Evolutionary conservation across 2,888 invertebrate genomes (phyloP).

Genomic region (Argyresthia goedartella): DNA sequence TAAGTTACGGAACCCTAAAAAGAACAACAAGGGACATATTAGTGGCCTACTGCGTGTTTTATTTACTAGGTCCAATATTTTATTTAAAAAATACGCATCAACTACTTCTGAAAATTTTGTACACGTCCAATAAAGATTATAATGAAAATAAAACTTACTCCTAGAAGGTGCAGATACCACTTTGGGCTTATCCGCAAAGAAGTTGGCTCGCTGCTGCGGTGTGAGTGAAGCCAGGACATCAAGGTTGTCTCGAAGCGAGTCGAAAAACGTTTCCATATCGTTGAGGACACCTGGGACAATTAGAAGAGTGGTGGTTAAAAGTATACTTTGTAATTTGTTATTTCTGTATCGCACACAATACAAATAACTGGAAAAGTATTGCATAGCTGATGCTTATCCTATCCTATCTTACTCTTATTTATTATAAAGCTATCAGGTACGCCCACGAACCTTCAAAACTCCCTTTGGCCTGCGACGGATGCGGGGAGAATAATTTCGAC

Average conservation of each 20-base stretch:
- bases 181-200: conserved; percentile 43
- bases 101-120: no score
- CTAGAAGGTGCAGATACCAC: conserved; percentile 40
- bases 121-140: neutral
- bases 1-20: no score
- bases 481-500: no score
- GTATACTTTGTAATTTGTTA: neutral
- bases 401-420: neutral
- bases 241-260: conserved; percentile 59
- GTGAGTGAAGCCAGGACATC: conserved; percentile 52
- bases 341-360: neutral
- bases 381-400: neutral
- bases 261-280: conserved; percentile 67
- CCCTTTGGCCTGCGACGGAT: no score
- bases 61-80: no score
- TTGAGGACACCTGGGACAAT: conserved; percentile 54
- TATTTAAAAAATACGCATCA: no score
- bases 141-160: conserved; percentile 26
- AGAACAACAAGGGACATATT: no score
- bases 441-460: neutral
- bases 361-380: neutral
- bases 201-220: conserved; percentile 39
- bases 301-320: neutral
- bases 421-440: neutral
- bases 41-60: no score